phyloP scores from a whole-genome alignment of 2,888 invertebrate genomes.

The Trichopoda pennipes region DNA sequence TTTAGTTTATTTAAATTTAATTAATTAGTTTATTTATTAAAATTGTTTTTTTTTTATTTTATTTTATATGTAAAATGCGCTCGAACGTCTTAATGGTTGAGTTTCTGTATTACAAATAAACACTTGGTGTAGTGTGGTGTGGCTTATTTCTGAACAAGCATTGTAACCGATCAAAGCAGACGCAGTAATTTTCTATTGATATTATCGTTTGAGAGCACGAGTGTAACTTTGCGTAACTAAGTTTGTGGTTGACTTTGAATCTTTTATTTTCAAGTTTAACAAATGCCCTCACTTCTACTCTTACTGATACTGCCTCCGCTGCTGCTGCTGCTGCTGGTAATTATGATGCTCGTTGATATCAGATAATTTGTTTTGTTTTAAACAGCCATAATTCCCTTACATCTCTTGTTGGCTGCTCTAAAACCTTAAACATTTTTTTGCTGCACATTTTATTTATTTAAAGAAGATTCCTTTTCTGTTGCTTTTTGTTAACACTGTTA shows the following conservation, averaged over 20 bases:
- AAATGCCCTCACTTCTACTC: slow-evolving; percentile 22
- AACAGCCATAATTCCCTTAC: too few species aligned
- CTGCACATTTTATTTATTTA: too few species aligned
- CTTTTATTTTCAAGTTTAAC: slow-evolving; percentile 42
- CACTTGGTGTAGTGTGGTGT: background rate
- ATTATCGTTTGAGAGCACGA: background rate
- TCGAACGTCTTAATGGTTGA: slow-evolving; percentile 43
- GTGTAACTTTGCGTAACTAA: background rate
- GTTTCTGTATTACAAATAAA: slow-evolving; percentile 50
- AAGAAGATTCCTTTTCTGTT: too few species aligned
- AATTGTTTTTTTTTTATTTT: background rate
- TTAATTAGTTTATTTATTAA: too few species aligned
- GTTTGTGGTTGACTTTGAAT: background rate
- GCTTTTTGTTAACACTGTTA: too few species aligned
- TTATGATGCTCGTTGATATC: background rate
- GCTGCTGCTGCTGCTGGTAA: background rate
- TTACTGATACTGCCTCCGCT: background rate
- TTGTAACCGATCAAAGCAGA: slow-evolving; percentile 22
- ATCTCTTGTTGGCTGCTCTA: too few species aligned
- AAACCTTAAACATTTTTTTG: too few species aligned
- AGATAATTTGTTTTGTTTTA: background rate
- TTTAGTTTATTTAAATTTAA: too few species aligned
- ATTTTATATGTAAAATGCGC: background rate
- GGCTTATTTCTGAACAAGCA: slow-evolving; percentile 34
- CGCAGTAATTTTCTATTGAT: slow-evolving; percentile 14